These are phyloP conservation scores for Podarcis muralis DNA, from an alignment of 2,113 vertebrate genomes.

Conservation along the genomic window DNA sequence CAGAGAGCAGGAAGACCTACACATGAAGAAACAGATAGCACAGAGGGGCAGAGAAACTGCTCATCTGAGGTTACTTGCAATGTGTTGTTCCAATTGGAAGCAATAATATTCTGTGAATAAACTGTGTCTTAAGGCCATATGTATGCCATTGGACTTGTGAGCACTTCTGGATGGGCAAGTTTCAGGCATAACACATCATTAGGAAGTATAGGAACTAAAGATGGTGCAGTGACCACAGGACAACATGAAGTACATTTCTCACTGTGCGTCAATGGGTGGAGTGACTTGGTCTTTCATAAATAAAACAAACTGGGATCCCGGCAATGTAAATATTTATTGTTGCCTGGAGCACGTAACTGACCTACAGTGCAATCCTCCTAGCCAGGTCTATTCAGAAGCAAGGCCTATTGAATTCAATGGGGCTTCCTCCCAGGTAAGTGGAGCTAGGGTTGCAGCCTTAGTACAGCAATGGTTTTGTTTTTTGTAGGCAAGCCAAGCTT, in stretches of 20 bases:
- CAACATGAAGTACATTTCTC: not conserved
- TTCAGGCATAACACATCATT: not conserved
- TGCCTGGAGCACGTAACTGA: not conserved
- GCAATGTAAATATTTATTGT: not conserved
- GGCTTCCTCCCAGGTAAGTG: no score
- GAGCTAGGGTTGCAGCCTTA: no score
- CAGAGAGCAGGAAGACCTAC: not conserved
- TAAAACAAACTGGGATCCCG: not conserved
- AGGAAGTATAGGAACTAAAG: not conserved
- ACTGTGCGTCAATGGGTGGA: not conserved
- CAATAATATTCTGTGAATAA: not conserved
- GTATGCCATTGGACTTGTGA: not conserved
- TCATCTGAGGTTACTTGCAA: not conserved
- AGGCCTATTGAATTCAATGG: no score
- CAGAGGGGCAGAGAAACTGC: not conserved
- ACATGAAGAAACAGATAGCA: not conserved
- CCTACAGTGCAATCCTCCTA: not conserved
- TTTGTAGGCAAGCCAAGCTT: conserved; percentile 21
- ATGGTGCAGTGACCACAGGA: not conserved
- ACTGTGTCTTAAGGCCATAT: not conserved
- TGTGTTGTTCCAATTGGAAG: not conserved
- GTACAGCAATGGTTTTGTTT: no score
- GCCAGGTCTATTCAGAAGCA: no score
- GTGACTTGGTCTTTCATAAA: not conserved
- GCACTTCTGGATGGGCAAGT: not conserved